Evolutionary conservation across 2,113 vertebrate species (phyloP), one percentile per base, ranked within the genome.

Genomic region (Poeciliopsis retropinna): DNA sequence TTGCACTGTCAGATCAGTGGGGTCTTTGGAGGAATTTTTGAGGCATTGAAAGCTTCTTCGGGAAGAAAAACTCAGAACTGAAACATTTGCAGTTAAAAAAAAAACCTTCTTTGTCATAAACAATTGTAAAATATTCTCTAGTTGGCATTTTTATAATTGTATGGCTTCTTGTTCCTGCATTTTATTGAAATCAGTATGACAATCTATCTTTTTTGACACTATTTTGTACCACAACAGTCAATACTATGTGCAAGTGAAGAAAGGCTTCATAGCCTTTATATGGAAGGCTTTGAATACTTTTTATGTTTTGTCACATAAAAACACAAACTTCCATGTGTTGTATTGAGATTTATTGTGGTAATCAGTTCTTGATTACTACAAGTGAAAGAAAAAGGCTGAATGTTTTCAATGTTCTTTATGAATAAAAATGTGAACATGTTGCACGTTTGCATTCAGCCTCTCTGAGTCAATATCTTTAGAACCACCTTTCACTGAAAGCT

Each of bases 1-100:
- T 90, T 79, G 84, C 80, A 83, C 91, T 89, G 67, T 81, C 81
- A 82, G 79, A 84, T 86, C 80, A 71, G 80, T 77, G 78, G 85
- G 75, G 78, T 82, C 74, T 75, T 86, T 30, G 64, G 79, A 89
- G 73, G 73, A 89, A 88, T 91, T 90, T 82, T 88, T 82, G 72
- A 80, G 86, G 82, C 71, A 78, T 79, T 89, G 75, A 84, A 47
- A 75, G 76, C 72, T 31, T 86, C 73, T 75, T 70, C 77, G 29
- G 64, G 85, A 89, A 72, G 67, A 79, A 64, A 74, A 71, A 75
- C 76, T 76, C 60, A n/a, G 65, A 79, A 81, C 74, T 81, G 47
- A 83, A 81, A 72, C 41, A 44, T 5, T 78, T 85, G 81, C 62
- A 51, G 54, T 89, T 81, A 25, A n/a, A 10, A 57, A 57, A 51